phyloP scores from a whole-genome alignment of 2,113 vertebrate species.

The Heterotilapia buettikoferi region DNA sequence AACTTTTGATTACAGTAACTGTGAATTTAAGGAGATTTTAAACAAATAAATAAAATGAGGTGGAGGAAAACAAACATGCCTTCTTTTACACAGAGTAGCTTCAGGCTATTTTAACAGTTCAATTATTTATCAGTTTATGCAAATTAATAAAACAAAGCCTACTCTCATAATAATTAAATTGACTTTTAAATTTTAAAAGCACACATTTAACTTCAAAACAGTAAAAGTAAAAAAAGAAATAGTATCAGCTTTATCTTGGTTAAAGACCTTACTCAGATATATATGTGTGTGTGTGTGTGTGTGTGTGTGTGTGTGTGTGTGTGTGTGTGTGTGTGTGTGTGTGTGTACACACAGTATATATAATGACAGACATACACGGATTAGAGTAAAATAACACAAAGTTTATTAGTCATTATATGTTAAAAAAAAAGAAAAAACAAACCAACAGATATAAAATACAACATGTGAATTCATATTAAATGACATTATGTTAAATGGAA shows the following conservation, averaged over 20 bases:
- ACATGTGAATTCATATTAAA: not conserved
- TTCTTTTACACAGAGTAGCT: not conserved
- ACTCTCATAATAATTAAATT: not conserved
- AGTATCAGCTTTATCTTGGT: not conserved
- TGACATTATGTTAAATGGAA: too few relatives aligned
- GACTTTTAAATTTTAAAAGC: not conserved
- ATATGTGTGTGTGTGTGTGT: too few relatives aligned
- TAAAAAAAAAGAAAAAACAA: not conserved
- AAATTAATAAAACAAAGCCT: not conserved
- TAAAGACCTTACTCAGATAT: accelerated
- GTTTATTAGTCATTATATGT: not conserved
- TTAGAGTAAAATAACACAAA: not conserved
- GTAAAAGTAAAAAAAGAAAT: not conserved
- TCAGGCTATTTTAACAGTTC: not conserved
- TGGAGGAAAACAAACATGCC: not conserved
- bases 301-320: not conserved
- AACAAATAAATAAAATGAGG: accelerated
- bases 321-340: accelerated
- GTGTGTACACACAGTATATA: not conserved
- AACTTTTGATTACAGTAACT: not conserved
- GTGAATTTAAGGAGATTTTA: not conserved
- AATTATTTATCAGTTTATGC: not conserved
- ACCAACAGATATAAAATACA: not conserved
- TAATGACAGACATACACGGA: not conserved
- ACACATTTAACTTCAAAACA: not conserved